Conservation (phyloP, 2,888 invertebrate genomes). For the Ceraclea dissimilis region DNA sequence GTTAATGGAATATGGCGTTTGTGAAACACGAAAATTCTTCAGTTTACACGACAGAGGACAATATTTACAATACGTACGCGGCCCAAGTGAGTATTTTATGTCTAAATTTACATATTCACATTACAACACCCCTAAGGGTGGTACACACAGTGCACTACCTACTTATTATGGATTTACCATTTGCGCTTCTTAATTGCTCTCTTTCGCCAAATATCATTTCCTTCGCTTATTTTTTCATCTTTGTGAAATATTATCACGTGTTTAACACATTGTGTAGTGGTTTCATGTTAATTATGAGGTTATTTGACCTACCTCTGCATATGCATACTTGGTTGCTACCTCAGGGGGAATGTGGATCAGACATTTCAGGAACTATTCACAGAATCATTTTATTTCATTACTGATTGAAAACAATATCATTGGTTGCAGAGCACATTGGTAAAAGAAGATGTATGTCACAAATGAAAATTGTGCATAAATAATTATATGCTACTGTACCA, state of each 20-base stretch:
- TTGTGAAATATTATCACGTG: background rate
- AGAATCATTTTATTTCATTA: too few species aligned
- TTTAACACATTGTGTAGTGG: background rate
- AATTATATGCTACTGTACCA: too few species aligned
- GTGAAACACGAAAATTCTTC: slow-evolving; percentile 15
- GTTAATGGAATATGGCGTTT: slow-evolving; percentile 18
- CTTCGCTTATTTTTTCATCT: background rate
- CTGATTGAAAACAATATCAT: too few species aligned
- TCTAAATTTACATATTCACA: slow-evolving; percentile 4
- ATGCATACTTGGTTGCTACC: too few species aligned
- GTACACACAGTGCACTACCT: background rate
- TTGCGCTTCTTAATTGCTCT: background rate
- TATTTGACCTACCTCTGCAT: slow-evolving; percentile 1
- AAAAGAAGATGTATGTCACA: too few species aligned
- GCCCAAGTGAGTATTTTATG: slow-evolving; percentile 6
- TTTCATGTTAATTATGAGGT: background rate
- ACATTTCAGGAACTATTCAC: too few species aligned
- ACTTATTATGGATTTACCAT: slow-evolving; percentile 2
- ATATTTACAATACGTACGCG: slow-evolving; percentile 12
- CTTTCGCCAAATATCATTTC: background rate
- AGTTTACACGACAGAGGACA: slow-evolving; percentile 9
- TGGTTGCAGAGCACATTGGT: too few species aligned
- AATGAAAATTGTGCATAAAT: too few species aligned
- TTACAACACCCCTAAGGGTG: slow-evolving; percentile 1
- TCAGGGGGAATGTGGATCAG: too few species aligned